phyloP scores from a whole-genome alignment of 2,113 vertebrate genomes.

The Mirounga angustirostris region DNA sequence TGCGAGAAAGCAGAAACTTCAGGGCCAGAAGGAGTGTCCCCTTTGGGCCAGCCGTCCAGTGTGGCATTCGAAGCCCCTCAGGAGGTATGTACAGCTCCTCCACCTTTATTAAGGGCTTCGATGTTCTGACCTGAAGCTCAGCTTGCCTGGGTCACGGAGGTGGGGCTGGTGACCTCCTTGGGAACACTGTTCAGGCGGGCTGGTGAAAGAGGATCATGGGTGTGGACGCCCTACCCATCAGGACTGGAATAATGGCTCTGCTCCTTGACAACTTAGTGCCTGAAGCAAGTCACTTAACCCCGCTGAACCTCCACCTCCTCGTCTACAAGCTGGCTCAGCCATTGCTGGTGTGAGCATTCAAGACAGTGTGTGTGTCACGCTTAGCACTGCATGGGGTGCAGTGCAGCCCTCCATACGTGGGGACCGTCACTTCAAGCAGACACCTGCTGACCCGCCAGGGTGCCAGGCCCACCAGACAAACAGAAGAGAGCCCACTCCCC shows the following conservation, averaged over 20 bases:
- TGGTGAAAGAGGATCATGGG: neutral
- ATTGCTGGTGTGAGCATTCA: neutral
- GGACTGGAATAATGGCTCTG: neutral
- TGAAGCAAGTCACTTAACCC: neutral
- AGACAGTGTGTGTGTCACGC: neutral
- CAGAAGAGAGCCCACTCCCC: neutral
- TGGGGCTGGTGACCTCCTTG: neutral
- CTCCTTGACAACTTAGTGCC: too few species aligned
- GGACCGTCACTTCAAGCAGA: neutral
- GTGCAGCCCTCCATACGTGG: neutral
- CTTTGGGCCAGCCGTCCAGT: neutral
- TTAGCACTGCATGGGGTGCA: neutral
- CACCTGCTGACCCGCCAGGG: neutral
- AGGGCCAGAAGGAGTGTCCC: neutral
- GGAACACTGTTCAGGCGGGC: neutral
- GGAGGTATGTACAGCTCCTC: neutral
- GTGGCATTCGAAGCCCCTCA: accelerated
- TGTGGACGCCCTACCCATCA: neutral
- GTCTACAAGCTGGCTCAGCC: neutral
- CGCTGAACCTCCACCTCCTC: neutral
- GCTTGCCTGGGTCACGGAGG: neutral
- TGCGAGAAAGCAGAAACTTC: neutral
- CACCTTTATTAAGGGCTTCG: neutral
- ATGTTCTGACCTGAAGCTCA: neutral
- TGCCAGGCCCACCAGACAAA: neutral